Evolutionary conservation across 2,797 vertebrate genomes (phyloP), one percentile per base, ranked within the genome.

Genomic region (Mormyrus hasselquistii): DNA sequence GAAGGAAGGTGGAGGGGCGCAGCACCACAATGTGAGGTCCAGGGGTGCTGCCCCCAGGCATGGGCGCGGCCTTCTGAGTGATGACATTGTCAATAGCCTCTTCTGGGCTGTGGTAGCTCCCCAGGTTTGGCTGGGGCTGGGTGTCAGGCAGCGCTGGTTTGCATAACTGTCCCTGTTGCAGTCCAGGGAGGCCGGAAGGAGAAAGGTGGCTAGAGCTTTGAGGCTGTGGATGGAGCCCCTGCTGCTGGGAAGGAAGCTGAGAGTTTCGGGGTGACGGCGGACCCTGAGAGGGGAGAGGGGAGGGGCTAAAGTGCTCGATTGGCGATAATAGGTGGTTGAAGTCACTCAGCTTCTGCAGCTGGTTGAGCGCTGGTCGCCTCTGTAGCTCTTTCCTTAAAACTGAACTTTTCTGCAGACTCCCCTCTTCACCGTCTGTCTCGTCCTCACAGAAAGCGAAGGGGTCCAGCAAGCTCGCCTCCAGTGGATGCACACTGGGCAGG

Each of bases 361-460:
- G 95, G 92, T 96, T 97, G 93, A 98, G 97, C 94, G 96, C 96
- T 93, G 97, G 93, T 91, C 97, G 97, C 95, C 96, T 97, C 93
- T 98, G 97, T 92, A 97, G 93, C 94, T 98, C 99, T 94, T 97
- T 98, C 94, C 96, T 98, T 93, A 98, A 96, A 0, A 96, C 92
- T 84, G 95, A 96, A 91, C 96, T 96, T 96, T 97, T 99, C 95
- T 96, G 97, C 91, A 96, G 93, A 90, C 96, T 94, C 73, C 97
- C 96, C 76, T 99, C 98, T 92, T 98, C 98, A 62, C 94, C 95
- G 2, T 96, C 96, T 0, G 93, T 94, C 91, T 96, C 96, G 2
- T 96, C 96, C 93, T 99, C 99, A 0, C 97, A 97, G 95, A 99
- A 99, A 95, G 97, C 97, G 94, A 99, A 99, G 57, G 98, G 98